phyloP scores from a whole-genome alignment of 2,113 vertebrate species.

The Shinisaurus crocodilurus region DNA sequence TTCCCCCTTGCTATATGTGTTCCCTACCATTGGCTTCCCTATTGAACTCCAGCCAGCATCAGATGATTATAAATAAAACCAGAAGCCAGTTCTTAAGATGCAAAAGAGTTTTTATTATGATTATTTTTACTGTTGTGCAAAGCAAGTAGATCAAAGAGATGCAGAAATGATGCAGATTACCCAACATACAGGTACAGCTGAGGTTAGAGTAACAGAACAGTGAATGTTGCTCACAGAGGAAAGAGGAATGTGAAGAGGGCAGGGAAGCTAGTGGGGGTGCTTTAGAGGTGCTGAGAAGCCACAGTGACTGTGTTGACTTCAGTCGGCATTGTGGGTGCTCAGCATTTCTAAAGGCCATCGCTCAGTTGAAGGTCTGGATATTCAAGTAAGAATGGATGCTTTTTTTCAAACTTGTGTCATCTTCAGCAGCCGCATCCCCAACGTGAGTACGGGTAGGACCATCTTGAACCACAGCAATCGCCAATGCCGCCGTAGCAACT shows the following conservation, averaged over 20 bases:
- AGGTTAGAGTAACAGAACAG: background rate
- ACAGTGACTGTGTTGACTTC: background rate
- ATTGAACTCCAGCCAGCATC: background rate
- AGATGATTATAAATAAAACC: too few relatives aligned
- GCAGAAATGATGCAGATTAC: background rate
- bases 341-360: background rate
- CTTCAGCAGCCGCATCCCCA: background rate
- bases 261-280: background rate
- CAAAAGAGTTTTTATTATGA: background rate
- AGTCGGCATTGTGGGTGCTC: background rate
- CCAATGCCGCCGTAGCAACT: background rate
- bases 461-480: background rate
- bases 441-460: background rate
- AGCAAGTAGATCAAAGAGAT: too few relatives aligned
- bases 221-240: background rate
- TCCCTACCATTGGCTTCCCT: background rate
- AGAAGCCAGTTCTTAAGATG: background rate
- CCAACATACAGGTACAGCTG: background rate
- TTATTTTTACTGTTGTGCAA: background rate
- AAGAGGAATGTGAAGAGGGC: too few relatives aligned
- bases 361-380: background rate
- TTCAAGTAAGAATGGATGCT: background rate
- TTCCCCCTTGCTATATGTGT: background rate
- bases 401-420: background rate
- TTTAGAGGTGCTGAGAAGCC: background rate